A percentile compares a stretch with the other conserved stretches of the same genome.
Conservation (phyloP, 2,113 vertebrate genomes). For the Trichechus manatus region DNA sequence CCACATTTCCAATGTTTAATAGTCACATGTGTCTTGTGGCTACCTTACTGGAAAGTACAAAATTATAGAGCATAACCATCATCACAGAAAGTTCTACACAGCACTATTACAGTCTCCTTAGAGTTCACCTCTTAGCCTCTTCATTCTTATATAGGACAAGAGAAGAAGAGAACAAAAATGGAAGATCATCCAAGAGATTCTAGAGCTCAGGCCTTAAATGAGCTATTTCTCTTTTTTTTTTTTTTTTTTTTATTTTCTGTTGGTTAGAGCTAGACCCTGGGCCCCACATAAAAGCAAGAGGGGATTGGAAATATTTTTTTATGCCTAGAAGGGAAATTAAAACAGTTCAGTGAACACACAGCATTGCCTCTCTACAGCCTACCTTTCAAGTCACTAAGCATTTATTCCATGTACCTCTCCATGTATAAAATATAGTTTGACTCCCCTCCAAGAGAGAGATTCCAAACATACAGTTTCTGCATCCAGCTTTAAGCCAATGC, state of each 20-base stretch:
- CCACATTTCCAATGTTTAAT: background rate
- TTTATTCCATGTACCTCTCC: background rate
- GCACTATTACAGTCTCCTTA: background rate
- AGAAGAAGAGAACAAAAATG: background rate
- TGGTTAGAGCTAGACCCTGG: background rate
- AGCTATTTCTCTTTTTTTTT: background rate
- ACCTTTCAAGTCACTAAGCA: background rate
- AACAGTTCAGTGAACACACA: background rate
- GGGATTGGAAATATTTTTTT: background rate
- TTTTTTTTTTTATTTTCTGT: background rate
- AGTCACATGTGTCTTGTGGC: rapidly evolving
- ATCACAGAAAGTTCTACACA: background rate
- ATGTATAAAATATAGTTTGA: too few relatives aligned
- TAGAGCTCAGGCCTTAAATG: background rate
- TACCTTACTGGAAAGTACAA: background rate
- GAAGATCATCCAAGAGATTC: background rate
- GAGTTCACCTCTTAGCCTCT: background rate
- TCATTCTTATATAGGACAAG: background rate
- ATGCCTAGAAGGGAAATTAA: background rate
- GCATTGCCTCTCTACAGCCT: background rate
- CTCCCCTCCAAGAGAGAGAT: background rate
- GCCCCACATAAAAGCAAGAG: background rate
- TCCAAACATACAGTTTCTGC: background rate
- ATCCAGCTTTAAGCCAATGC: background rate
- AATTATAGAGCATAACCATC: background rate